These are phyloP conservation scores for Acrocephalus arundinaceus DNA, from an alignment of 2,113 vertebrate species.

Conservation along the genomic window DNA sequence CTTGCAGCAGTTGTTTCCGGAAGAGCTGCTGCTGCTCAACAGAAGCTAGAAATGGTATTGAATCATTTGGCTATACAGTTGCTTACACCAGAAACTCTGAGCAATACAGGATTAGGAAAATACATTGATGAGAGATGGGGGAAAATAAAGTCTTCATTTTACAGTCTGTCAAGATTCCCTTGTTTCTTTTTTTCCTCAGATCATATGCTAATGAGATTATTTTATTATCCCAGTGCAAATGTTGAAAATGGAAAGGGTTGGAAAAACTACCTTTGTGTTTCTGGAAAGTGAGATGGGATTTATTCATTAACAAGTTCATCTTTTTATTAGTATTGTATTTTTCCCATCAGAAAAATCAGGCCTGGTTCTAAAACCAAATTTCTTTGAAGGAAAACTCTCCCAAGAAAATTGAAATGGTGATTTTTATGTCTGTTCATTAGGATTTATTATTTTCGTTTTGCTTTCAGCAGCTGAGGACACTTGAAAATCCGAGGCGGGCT, in stretches of 20 bases:
- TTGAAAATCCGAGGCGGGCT: not conserved
- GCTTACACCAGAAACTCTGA: not conserved
- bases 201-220: not conserved
- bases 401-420: not conserved
- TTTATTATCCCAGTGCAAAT: constrained; percentile 33
- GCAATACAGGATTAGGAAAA: not conserved
- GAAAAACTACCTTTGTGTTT: not conserved
- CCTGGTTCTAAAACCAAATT: not conserved
- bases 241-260: not conserved
- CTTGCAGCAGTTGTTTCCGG: not conserved
- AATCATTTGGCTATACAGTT: not conserved
- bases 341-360: not conserved
- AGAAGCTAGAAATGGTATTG: not conserved
- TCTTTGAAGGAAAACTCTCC: not conserved
- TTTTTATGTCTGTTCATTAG: constrained; percentile 4
- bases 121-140: not conserved
- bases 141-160: not conserved
- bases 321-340: constrained; percentile 31
- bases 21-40: not conserved
- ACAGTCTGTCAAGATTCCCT: not conserved
- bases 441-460: constrained; percentile 39
- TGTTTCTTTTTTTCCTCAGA: constrained; percentile 3
- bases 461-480: not conserved
- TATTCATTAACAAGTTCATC: not conserved
- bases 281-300: not conserved